Evolutionary conservation across 2,888 invertebrate species (phyloP).

Genomic region (Pyrocoelia pectoralis): DNA sequence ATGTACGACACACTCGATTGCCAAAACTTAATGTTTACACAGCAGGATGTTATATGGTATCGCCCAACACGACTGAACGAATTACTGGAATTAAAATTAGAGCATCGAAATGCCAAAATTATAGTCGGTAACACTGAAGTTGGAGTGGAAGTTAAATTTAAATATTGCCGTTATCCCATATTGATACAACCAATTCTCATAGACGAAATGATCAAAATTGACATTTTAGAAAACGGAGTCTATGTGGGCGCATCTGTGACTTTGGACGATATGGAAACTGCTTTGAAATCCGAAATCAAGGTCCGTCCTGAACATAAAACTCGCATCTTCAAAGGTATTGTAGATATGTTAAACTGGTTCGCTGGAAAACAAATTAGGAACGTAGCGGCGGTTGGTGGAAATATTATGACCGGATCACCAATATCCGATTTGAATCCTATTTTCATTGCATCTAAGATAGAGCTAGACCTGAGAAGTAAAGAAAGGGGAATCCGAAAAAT

Average conservation of each 20-base stretch:
- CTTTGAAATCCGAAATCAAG: conserved; percentile 66
- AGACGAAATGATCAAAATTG: conserved; percentile 70
- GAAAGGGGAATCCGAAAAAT: conserved; percentile 66
- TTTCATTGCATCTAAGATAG: conserved; percentile 78
- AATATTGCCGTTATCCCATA: conserved; percentile 79
- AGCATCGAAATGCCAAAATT: conserved; percentile 75
- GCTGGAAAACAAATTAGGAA: conserved; percentile 95
- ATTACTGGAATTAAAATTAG: conserved; percentile 72
- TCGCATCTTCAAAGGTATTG: conserved; percentile 72
- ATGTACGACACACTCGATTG: conserved; percentile 66
- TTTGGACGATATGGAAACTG: conserved; percentile 75
- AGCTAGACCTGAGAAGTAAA: conserved; percentile 69
- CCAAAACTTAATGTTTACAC: conserved; percentile 69
- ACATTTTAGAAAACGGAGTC: conserved; percentile 65
- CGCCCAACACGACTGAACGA: conserved; percentile 73
- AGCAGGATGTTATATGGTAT: conserved; percentile 75
- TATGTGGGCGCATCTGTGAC: conserved; percentile 83
- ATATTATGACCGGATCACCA: conserved; percentile 91
- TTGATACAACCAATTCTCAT: conserved; percentile 78
- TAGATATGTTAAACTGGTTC: conserved; percentile 92
- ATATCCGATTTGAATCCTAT: conserved; percentile 96
- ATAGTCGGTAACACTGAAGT: conserved; percentile 92
- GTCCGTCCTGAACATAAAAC: conserved; percentile 64
- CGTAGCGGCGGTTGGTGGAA: conserved; percentile 91
- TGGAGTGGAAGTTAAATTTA: conserved; percentile 93